Evolutionary conservation across 1,140 invertebrate species (phyloP), one percentile per base, ranked within the genome.

Genomic region (Cataglyphis hispanica): DNA sequence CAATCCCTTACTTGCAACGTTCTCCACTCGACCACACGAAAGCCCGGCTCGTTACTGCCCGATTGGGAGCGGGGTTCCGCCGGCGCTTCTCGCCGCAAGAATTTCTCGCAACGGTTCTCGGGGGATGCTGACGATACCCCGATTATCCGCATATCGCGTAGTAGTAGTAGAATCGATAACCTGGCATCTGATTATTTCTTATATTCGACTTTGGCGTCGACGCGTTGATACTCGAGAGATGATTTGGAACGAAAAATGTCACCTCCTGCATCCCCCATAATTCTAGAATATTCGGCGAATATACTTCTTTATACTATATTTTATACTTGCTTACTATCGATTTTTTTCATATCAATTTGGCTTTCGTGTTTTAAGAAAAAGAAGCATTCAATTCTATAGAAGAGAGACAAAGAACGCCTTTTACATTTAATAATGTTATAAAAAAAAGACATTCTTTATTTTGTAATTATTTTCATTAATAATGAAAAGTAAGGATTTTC

Each of bases 1-100:
- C 89, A 91, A 88, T 87, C 84, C 90, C 84, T 92, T 90, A 89
- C 90, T 85, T 88, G 85, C 63, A 91, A 90, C 88, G 85, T 90
- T 89, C 74, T 56, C 83, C 72, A 31, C 31, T 31, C 31, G 86
- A 84, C 85, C 86, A 90, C 89, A 90, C 87, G 85, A 91, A 89
- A 90, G 76, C 64, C 67, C 27, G 75, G 76, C 85, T 88, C 87
- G 87, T 85, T 89, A 85, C 53, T 88, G 60, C 76, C 53, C 83
- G 46, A 83, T 86, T 74, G 60, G 37, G 8, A 72, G 4, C 75
- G 43, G 58, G 60, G 64, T 85, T 77, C 61, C 74, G 25, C 25
- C 69, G 80, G 81, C 64, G 50, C 46, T 76, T 84, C 46, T 67
- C 56, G 64, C 66, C 27, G n/a, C 43, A 43, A 64, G 37, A 88